Evolutionary conservation across 1,140 invertebrate species (phyloP).

Genomic region (Sitobion miscanthi): DNA sequence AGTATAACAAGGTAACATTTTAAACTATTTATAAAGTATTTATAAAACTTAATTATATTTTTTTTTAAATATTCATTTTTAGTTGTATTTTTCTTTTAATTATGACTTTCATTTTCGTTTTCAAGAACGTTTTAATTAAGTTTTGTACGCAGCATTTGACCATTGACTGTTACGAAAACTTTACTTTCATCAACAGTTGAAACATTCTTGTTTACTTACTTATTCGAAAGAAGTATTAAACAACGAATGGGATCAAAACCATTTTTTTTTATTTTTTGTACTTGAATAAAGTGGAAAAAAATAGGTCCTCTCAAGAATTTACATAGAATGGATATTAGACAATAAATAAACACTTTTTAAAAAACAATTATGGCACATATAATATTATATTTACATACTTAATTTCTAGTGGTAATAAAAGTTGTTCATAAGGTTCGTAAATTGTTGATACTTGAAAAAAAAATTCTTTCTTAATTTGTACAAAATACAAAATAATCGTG

Average conservation of each 20-base stretch:
- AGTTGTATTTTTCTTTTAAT: neutral
- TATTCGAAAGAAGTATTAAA: neutral
- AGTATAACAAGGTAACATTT: neutral
- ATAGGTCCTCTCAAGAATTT: neutral
- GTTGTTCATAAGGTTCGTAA: constrained; percentile 8
- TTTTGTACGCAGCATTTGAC: neutral
- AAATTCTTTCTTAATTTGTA: neutral
- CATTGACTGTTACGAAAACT: neutral
- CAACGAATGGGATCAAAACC: neutral
- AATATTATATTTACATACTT: constrained; percentile 49
- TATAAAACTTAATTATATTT: neutral
- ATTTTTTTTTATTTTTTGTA: neutral
- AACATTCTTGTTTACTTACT: neutral
- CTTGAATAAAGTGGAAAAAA: neutral
- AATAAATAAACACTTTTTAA: neutral
- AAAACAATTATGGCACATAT: constrained; percentile 40
- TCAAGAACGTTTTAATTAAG: neutral
- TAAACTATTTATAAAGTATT: neutral
- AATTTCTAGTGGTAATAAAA: constrained; percentile 32
- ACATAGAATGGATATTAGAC: neutral
- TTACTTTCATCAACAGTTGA: neutral
- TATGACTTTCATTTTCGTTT: neutral
- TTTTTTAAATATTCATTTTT: neutral
- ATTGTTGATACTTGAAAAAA: constrained; percentile 10
- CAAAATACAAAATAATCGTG: constrained; percentile 38